Conservation (phyloP, 2,888 invertebrate species). For the Drosophila neotestacea region DNA sequence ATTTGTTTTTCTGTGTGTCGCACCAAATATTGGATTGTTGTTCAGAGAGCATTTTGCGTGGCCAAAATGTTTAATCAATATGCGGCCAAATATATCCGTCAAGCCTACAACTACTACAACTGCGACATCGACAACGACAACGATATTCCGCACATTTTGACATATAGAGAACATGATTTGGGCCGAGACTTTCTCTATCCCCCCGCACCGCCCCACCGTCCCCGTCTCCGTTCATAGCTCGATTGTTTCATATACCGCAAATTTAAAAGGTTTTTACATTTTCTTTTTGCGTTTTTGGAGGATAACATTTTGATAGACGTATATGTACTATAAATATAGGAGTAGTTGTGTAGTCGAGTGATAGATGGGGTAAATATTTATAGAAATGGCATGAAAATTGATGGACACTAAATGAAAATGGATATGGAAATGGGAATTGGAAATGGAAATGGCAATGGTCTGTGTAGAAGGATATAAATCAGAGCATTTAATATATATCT, state of each 20-base stretch:
- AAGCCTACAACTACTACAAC: slow-evolving; percentile 4
- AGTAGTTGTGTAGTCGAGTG: slow-evolving; percentile 9
- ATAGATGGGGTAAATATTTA: slow-evolving; percentile 24
- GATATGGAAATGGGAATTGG: background rate
- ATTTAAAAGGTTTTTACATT: slow-evolving; percentile 25
- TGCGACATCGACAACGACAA: background rate
- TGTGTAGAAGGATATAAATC: slow-evolving; percentile 10
- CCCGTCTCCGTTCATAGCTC: background rate
- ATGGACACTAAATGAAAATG: slow-evolving; percentile 22
- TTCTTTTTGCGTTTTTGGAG: slow-evolving; percentile 10
- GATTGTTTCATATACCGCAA: slow-evolving; percentile 21
- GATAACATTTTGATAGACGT: background rate
- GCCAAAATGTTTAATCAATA: slow-evolving; percentile 76
- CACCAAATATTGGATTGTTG: slow-evolving; percentile 18
- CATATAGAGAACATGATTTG: slow-evolving; percentile 53
- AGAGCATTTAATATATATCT: slow-evolving; percentile 7
- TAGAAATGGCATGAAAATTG: slow-evolving; percentile 23
- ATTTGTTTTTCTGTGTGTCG: slow-evolving; percentile 26
- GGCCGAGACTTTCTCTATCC: slow-evolving; percentile 21
- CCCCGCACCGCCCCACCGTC: background rate
- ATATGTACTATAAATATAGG: slow-evolving; percentile 1
- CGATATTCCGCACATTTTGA: slow-evolving; percentile 45
- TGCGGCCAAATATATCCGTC: slow-evolving; percentile 62
- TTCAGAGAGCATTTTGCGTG: slow-evolving; percentile 63
- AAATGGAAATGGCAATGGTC: slow-evolving; percentile 5